phyloP scores from a whole-genome alignment of 1,140 invertebrate genomes.

The Alviniconcha marisindica region DNA sequence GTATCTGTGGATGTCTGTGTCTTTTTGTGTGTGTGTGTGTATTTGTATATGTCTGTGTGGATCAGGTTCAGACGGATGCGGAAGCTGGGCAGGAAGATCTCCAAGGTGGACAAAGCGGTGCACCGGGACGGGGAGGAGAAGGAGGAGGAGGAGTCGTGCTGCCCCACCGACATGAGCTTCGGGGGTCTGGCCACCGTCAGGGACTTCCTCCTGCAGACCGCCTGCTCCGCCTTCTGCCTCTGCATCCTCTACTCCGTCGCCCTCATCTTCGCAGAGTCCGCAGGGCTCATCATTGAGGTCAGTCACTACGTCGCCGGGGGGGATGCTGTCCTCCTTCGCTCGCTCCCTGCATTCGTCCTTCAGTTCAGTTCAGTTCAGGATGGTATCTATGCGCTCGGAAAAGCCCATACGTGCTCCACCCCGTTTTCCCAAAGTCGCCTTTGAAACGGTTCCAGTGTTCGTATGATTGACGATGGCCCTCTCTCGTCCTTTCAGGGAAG shows the following conservation, averaged over 20 bases:
- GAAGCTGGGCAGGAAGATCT: conserved; percentile 51
- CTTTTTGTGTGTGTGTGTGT: too few species aligned
- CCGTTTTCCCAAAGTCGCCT: too few species aligned
- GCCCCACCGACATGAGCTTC: conserved; percentile 45
- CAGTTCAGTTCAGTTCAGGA: too few species aligned
- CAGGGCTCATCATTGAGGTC: conserved; percentile 68
- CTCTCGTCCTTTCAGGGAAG: too few species aligned
- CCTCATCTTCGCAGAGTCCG: conserved; percentile 67
- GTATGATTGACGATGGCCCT: too few species aligned
- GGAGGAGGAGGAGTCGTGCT: conserved; percentile 49
- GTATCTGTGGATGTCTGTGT: too few species aligned
- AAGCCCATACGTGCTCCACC: too few species aligned
- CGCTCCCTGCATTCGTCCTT: too few species aligned
- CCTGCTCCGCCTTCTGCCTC: conserved; percentile 63
- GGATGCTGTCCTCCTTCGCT: too few species aligned
- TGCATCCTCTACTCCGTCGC: conserved; percentile 66
- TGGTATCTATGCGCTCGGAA: too few species aligned
- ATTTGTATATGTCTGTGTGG: background rate
- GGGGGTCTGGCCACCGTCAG: conserved; percentile 49
- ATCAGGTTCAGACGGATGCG: conserved; percentile 49
- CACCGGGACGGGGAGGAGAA: conserved; percentile 45
- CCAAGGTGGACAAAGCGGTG: conserved; percentile 61
- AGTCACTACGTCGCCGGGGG: too few species aligned
- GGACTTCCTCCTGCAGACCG: conserved; percentile 54
- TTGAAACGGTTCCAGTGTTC: too few species aligned